Conservation (phyloP, 2,888 invertebrate species). For the Scotopteryx bipunctaria region DNA sequence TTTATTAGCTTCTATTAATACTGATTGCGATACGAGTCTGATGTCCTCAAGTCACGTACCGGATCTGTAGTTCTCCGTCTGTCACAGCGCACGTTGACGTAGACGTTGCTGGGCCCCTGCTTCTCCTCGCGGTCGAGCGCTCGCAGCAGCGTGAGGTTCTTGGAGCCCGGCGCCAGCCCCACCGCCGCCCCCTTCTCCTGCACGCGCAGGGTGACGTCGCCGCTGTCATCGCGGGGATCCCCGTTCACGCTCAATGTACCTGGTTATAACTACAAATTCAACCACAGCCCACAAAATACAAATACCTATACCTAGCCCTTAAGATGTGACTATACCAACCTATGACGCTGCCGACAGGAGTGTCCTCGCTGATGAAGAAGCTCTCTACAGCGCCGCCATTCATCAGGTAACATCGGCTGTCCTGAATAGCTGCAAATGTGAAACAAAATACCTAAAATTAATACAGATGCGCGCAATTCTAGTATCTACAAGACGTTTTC, state of each 20-base stretch:
- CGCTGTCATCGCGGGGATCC: slow-evolving; percentile 87
- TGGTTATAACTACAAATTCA: too few relatives aligned
- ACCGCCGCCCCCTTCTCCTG: slow-evolving; percentile 92
- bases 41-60: slow-evolving; percentile 64
- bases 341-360: slow-evolving; percentile 90
- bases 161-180: slow-evolving; percentile 88
- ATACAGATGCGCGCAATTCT: too few relatives aligned
- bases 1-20: too few relatives aligned
- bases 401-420: slow-evolving; percentile 94
- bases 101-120: slow-evolving; percentile 92
- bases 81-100: slow-evolving; percentile 93
- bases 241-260: slow-evolving; percentile 91
- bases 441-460: not conserved
- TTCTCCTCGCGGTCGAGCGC: slow-evolving; percentile 93
- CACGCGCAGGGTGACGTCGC: slow-evolving; percentile 90
- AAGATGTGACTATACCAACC: slow-evolving; percentile 83
- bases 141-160: slow-evolving; percentile 90
- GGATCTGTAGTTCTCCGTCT: slow-evolving; percentile 90
- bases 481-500: too few relatives aligned
- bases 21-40: too few relatives aligned
- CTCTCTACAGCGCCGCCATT: slow-evolving; percentile 96
- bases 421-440: slow-evolving; percentile 85
- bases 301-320: too few relatives aligned
- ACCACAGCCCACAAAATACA: too few relatives aligned
- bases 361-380: slow-evolving; percentile 94